These are phyloP conservation scores for Otus sunia DNA, from an alignment of 2,113 vertebrate genomes.

Conservation along the genomic window DNA sequence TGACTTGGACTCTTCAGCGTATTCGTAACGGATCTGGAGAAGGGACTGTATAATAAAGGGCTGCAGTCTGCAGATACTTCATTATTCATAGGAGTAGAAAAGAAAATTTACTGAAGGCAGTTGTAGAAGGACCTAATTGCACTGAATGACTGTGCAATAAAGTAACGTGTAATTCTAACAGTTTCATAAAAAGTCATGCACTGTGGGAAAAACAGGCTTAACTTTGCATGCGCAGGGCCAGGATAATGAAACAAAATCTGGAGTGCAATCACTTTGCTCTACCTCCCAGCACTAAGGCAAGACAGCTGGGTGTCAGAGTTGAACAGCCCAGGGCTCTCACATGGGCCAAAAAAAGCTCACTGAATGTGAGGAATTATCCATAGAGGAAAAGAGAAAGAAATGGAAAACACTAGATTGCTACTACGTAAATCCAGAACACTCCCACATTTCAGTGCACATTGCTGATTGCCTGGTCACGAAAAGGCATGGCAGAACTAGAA, in stretches of 20 bases:
- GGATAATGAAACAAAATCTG: too few species aligned
- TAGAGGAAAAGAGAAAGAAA: background rate
- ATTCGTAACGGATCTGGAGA: background rate
- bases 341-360: background rate
- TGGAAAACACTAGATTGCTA: background rate
- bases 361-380: background rate
- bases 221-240: accelerated
- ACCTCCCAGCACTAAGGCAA: background rate
- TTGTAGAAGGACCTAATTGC: background rate
- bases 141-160: background rate
- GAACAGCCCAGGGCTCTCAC: background rate
- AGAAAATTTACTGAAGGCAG: background rate
- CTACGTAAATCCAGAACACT: background rate
- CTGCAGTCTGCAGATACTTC: background rate
- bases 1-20: background rate
- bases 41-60: background rate
- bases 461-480: background rate
- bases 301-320: background rate
- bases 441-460: background rate
- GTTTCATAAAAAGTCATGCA: background rate
- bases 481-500: background rate
- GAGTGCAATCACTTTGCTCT: background rate
- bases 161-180: background rate
- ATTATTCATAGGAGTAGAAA: background rate
- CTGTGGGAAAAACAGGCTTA: background rate